Percentiles rank a stretch among this genome's conserved stretches.
Evolutionary conservation across 1,140 invertebrate genomes (phyloP).

Genomic region (Pteromalus puparum): DNA sequence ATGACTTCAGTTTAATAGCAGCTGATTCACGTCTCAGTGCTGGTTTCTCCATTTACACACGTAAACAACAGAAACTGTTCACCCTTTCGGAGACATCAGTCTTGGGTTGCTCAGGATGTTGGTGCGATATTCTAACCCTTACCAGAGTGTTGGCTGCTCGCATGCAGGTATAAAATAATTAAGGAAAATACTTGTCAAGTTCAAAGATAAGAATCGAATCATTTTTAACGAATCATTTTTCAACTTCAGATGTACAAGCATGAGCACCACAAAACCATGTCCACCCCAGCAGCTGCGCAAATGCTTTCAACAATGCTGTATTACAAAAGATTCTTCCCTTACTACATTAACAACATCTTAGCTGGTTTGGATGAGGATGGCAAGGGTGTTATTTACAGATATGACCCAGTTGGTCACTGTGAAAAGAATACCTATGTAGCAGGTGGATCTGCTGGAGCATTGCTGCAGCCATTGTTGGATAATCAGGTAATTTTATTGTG

Average conservation of each 20-base stretch:
- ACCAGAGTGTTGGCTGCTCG: slow-evolving; percentile 90
- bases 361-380: slow-evolving; percentile 92
- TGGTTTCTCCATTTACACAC: slow-evolving; percentile 92
- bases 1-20: slow-evolving; percentile 79
- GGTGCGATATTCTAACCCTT: slow-evolving; percentile 97
- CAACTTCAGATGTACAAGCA: slow-evolving; percentile 92
- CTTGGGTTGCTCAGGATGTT: slow-evolving; percentile 94
- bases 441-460: slow-evolving; percentile 87
- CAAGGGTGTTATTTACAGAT: slow-evolving; percentile 95
- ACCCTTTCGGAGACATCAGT: slow-evolving; percentile 88
- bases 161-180: slow-evolving; percentile 80
- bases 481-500: slow-evolving; percentile 80
- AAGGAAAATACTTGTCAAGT: slow-evolving; percentile 21
- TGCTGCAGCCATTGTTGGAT: slow-evolving; percentile 90
- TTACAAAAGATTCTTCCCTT: slow-evolving; percentile 98
- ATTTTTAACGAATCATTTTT: not conserved
- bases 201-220: not conserved
- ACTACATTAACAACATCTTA: slow-evolving; percentile 96
- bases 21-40: slow-evolving; percentile 96
- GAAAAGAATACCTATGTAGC: slow-evolving; percentile 88
- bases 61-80: slow-evolving; percentile 91
- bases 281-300: slow-evolving; percentile 93
- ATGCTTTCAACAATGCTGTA: slow-evolving; percentile 98
- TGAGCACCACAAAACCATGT: slow-evolving; percentile 96
- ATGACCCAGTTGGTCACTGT: slow-evolving; percentile 97